A percentile compares a stretch with the other conserved stretches of the same genome.
phyloP scores from a whole-genome alignment of 2,797 vertebrate genomes.

The Oreochromis grahami region DNA sequence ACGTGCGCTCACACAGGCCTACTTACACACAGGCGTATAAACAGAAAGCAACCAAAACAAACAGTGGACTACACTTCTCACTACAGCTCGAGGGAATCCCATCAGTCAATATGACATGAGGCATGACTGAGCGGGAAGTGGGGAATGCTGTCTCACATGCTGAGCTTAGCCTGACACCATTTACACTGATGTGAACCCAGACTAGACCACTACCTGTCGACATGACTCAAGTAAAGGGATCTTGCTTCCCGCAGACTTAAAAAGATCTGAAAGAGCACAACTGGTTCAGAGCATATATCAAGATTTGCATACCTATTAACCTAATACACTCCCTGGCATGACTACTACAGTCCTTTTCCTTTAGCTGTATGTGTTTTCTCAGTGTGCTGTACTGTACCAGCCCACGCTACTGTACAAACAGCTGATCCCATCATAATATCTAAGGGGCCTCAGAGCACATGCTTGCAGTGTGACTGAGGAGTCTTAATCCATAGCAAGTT shows the following conservation, averaged over 20 bases:
- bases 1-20: slow-evolving; percentile 9
- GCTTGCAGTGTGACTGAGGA: slow-evolving; percentile 54
- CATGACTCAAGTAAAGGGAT: slow-evolving; percentile 34
- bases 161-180: slow-evolving; percentile 50
- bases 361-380: slow-evolving; percentile 4
- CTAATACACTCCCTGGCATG: neutral
- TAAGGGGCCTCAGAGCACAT: slow-evolving; percentile 46
- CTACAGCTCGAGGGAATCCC: slow-evolving; percentile 67
- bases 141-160: slow-evolving; percentile 61
- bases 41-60: slow-evolving; percentile 68
- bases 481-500: slow-evolving; percentile 52
- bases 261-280: slow-evolving; percentile 16
- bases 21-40: slow-evolving; percentile 40
- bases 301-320: neutral
- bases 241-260: neutral
- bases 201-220: slow-evolving; percentile 39
- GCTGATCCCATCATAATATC: slow-evolving; percentile 64
- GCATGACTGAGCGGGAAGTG: slow-evolving; percentile 70
- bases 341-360: slow-evolving; percentile 12
- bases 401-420: slow-evolving; percentile 51
- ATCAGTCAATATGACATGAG: slow-evolving; percentile 72
- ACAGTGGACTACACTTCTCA: slow-evolving; percentile 61
- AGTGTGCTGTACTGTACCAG: slow-evolving; percentile 43
- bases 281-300: neutral
- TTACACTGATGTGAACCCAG: slow-evolving; percentile 56